A percentile compares a stretch with the other conserved stretches of the same genome.
phyloP scores from a whole-genome alignment of 2,797 vertebrate genomes.

The Chrosomus eos region DNA sequence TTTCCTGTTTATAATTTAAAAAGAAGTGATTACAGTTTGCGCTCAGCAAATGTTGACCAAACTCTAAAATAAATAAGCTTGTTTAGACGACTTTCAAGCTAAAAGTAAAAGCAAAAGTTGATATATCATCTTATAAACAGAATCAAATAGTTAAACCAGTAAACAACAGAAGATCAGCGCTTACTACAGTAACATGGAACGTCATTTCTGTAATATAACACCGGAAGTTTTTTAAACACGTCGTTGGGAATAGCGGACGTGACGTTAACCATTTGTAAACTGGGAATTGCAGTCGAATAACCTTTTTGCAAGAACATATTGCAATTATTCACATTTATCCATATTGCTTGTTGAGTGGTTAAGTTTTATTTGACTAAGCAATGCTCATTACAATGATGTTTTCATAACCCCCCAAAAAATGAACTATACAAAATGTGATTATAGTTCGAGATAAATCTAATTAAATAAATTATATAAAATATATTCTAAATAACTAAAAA shows the following conservation, averaged over 20 bases:
- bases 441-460: not conserved
- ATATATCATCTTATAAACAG: not conserved
- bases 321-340: not conserved
- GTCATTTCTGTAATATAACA: conserved; percentile 16
- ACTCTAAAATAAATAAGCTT: not conserved
- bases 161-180: not conserved
- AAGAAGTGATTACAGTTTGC: not conserved
- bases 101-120: not conserved
- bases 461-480: not conserved
- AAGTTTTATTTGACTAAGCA: not conserved
- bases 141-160: not conserved
- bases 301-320: not conserved
- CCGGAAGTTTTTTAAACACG: conserved; percentile 20
- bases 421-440: not conserved
- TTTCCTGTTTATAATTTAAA: not conserved
- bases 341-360: not conserved
- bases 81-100: not conserved
- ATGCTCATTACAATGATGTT: not conserved
- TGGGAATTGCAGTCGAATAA: conserved; percentile 46
- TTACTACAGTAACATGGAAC: not conserved
- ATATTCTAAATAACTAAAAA: not conserved
- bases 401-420: not conserved
- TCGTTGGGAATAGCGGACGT: conserved; percentile 18
- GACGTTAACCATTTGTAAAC: conserved; percentile 2
- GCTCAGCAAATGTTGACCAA: not conserved